Evolutionary conservation across 2,888 invertebrate species (phyloP).

Genomic region (Melanostoma mellinum): DNA sequence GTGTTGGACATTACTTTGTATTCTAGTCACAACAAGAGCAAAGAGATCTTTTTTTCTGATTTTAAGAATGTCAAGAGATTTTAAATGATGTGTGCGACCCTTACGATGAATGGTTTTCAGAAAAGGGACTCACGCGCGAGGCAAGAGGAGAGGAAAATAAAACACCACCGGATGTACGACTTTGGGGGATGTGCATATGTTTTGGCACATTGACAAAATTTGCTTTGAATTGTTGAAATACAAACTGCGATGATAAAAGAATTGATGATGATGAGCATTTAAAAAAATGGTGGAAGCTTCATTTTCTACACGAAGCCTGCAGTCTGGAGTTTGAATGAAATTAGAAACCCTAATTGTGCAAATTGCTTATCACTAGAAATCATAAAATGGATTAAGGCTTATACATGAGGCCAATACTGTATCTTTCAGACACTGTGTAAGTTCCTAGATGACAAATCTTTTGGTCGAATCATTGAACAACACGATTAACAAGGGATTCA

Average conservation of each 20-base stretch:
- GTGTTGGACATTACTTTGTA: constrained; percentile 55
- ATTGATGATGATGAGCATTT: constrained; percentile 73
- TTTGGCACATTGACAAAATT: constrained; percentile 73
- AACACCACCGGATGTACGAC: constrained; percentile 27
- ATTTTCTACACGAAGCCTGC: too few relatives aligned
- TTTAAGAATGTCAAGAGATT: constrained; percentile 58
- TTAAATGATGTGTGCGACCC: constrained; percentile 58
- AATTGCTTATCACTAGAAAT: too few relatives aligned
- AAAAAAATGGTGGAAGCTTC: not conserved
- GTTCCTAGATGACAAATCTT: too few relatives aligned
- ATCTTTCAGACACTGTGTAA: too few relatives aligned
- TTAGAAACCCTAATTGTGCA: too few relatives aligned
- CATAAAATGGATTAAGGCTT: too few relatives aligned
- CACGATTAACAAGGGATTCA: too few relatives aligned
- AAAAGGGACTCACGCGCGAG: constrained; percentile 2
- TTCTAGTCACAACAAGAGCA: constrained; percentile 51
- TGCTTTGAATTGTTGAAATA: constrained; percentile 74
- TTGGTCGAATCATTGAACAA: too few relatives aligned
- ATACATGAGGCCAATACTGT: too few relatives aligned
- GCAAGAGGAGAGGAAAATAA: constrained; percentile 21
- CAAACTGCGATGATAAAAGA: constrained; percentile 76
- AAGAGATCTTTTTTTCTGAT: constrained; percentile 1
- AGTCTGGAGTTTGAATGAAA: too few relatives aligned
- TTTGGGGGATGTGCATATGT: constrained; percentile 62
- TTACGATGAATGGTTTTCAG: constrained; percentile 50